These are phyloP conservation scores for Euwallacea similis DNA, from an alignment of 1,140 invertebrate species.

Conservation along the genomic window DNA sequence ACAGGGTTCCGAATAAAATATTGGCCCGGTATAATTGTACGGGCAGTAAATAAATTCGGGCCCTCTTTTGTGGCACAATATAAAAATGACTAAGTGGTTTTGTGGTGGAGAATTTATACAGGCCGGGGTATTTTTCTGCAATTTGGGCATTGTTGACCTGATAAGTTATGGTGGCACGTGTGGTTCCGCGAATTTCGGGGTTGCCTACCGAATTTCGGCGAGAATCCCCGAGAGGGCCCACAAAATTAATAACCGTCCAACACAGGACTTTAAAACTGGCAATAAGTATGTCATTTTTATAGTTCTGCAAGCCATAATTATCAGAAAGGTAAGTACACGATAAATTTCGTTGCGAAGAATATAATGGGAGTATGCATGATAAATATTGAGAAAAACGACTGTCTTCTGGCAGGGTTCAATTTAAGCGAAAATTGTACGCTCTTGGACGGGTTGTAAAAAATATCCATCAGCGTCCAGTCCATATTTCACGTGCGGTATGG, in stretches of 20 bases:
- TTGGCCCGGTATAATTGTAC: slow-evolving; percentile 21
- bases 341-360: slow-evolving; percentile 20
- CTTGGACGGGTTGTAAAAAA: slow-evolving; percentile 30
- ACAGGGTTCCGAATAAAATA: slow-evolving; percentile 26
- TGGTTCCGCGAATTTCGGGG: neutral
- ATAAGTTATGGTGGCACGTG: slow-evolving; percentile 21
- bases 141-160: slow-evolving; percentile 18
- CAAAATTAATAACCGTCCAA: no score
- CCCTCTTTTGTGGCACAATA: slow-evolving; percentile 21
- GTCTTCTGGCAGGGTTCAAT: slow-evolving; percentile 34
- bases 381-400: slow-evolving; percentile 22
- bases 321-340: slow-evolving; percentile 4
- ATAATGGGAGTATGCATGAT: slow-evolving; percentile 21
- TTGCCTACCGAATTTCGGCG: no score
- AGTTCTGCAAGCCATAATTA: slow-evolving; percentile 16
- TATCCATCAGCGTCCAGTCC: slow-evolving; percentile 31
- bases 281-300: slow-evolving; percentile 19
- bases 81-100: slow-evolving; percentile 28
- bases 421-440: slow-evolving; percentile 38
- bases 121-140: slow-evolving; percentile 16
- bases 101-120: slow-evolving; percentile 19
- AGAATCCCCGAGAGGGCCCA: no score
- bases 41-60: slow-evolving; percentile 22
- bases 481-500: slow-evolving; percentile 33
- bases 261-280: neutral